Evolutionary conservation across 1,140 invertebrate genomes (phyloP).

Genomic region (Polyergus mexicanus): DNA sequence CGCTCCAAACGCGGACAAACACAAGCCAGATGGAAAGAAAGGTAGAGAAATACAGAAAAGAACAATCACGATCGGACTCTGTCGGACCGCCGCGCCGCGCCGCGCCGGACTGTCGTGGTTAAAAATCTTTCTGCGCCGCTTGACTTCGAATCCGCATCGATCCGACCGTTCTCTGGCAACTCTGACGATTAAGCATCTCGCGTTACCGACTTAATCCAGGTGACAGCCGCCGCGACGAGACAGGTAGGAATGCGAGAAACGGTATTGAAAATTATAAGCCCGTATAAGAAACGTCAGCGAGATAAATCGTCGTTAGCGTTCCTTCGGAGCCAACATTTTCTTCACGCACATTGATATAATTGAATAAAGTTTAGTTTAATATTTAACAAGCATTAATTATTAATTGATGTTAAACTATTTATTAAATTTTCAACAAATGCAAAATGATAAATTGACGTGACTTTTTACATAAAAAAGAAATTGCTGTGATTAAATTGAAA

Average conservation of each 20-base stretch:
- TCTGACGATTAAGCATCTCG: constrained; percentile 75
- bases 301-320: not conserved
- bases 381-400: not conserved
- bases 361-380: not conserved
- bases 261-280: constrained; percentile 15
- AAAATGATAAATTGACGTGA: not conserved
- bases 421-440: not conserved
- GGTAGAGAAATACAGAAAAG: constrained; percentile 67
- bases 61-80: constrained; percentile 42
- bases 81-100: constrained; percentile 28
- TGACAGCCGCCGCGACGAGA: constrained; percentile 22
- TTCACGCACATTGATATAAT: not conserved
- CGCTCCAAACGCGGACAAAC: not conserved
- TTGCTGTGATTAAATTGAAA: not conserved
- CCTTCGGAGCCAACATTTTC: not conserved
- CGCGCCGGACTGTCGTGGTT: constrained; percentile 50
- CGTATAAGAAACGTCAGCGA: not conserved
- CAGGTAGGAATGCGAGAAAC: constrained; percentile 51
- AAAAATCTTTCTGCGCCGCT: constrained; percentile 80
- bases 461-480: not conserved
- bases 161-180: constrained; percentile 73
- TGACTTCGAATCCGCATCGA: constrained; percentile 75
- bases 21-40: constrained; percentile 2
- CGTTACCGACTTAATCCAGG: constrained; percentile 69
- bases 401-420: not conserved